Percentiles rank a stretch among this genome's conserved stretches.
phyloP scores from a whole-genome alignment of 2,888 invertebrate species.

The Prionchulus punctatus region DNA sequence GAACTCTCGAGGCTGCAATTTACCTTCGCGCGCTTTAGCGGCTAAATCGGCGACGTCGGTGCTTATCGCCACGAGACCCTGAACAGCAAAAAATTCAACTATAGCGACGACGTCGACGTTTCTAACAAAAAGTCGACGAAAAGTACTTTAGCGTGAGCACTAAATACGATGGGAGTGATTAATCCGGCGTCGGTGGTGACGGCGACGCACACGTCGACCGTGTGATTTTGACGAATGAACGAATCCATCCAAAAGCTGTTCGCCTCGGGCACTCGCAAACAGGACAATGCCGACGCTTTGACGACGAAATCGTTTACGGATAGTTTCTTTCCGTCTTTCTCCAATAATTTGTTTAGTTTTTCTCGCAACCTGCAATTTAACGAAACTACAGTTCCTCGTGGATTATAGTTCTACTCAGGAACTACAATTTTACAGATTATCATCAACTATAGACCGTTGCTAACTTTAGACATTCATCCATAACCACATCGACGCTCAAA shows the following conservation, averaged over 20 bases:
- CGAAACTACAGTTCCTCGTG: background rate
- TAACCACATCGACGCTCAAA: conserved; percentile 62
- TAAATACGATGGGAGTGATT: conserved; percentile 86
- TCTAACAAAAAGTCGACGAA: no score
- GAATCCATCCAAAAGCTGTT: conserved; percentile 91
- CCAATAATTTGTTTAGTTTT: conserved; percentile 56
- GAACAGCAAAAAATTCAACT: conserved; percentile 7
- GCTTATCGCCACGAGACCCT: conserved; percentile 65
- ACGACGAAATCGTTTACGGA: conserved; percentile 91
- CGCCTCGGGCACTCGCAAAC: conserved; percentile 70
- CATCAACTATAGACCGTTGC: conserved; percentile 10
- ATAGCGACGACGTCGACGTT: no score
- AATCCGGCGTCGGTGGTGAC: conserved; percentile 85
- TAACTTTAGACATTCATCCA: conserved; percentile 53
- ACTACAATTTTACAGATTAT: conserved; percentile 2
- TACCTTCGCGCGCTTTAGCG: conserved; percentile 67
- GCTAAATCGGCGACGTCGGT: conserved; percentile 61
- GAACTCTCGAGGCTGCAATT: conserved; percentile 78
- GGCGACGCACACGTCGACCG: conserved; percentile 85
- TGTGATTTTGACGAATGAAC: conserved; percentile 55
- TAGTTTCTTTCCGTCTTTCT: conserved; percentile 62
- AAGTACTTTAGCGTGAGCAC: conserved; percentile 63
- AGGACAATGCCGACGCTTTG: conserved; percentile 76
- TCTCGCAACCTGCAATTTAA: conserved; percentile 45
- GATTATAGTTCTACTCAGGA: background rate